These are phyloP conservation scores for Hyles euphorbiae DNA, from an alignment of 1,140 invertebrate species.

Conservation along the genomic window DNA sequence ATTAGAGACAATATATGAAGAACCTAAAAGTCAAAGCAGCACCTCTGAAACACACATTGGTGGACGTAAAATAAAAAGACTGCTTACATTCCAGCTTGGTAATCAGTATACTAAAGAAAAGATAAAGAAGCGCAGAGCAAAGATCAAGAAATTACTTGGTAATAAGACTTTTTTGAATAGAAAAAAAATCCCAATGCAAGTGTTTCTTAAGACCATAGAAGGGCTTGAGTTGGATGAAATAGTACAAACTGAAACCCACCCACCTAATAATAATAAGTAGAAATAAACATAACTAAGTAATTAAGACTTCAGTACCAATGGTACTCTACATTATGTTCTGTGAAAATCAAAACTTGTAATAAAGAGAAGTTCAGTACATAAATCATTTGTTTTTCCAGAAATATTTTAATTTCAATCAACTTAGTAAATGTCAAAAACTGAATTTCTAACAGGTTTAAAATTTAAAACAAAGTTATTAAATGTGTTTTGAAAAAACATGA, in stretches of 20 bases:
- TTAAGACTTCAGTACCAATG: neutral
- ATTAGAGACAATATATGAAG: slow-evolving; percentile 67
- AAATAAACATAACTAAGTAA: slow-evolving; percentile 2
- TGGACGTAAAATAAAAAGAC: slow-evolving; percentile 64
- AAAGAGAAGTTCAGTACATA: too few species aligned
- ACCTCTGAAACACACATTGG: slow-evolving; percentile 46
- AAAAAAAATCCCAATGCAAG: slow-evolving; percentile 69
- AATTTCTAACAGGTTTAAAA: too few species aligned
- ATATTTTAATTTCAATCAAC: too few species aligned
- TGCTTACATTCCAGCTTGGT: slow-evolving; percentile 65
- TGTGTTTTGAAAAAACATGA: too few species aligned
- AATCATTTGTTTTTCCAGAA: too few species aligned
- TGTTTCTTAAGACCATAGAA: slow-evolving; percentile 63
- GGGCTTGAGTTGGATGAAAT: slow-evolving; percentile 64
- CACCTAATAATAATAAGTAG: slow-evolving; percentile 25
- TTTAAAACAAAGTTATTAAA: too few species aligned
- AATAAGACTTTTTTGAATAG: slow-evolving; percentile 65
- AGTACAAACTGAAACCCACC: slow-evolving; percentile 41
- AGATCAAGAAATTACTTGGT: slow-evolving; percentile 64
- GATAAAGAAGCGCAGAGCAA: slow-evolving; percentile 64
- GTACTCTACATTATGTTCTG: too few species aligned
- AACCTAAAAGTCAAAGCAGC: slow-evolving; percentile 47
- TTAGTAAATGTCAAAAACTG: too few species aligned
- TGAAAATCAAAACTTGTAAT: too few species aligned
- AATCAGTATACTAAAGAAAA: slow-evolving; percentile 67